Evolutionary conservation across 2,888 invertebrate species (phyloP).

Genomic region (Polymixis flavicincta): DNA sequence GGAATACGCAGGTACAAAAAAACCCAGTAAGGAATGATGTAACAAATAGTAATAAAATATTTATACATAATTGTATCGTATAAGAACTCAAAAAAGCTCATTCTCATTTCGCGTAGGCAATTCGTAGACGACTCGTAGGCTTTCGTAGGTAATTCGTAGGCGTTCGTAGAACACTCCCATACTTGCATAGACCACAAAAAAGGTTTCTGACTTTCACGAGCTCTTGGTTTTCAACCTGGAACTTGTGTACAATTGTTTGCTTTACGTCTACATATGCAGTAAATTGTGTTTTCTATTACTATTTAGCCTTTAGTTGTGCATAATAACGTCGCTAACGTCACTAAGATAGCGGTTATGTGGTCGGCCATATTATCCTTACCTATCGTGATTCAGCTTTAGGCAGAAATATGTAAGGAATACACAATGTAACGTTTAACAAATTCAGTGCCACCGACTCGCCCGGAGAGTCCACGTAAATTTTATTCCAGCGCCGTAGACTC

Average conservation of each 20-base stretch:
- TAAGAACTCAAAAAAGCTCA: background rate
- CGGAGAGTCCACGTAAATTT: too few relatives aligned
- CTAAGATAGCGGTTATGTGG: background rate
- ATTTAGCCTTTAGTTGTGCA: background rate
- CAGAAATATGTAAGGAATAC: conserved; percentile 4
- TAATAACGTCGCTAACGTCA: too few relatives aligned
- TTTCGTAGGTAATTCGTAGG: conserved; percentile 1
- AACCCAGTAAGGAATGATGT: background rate
- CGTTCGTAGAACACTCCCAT: background rate
- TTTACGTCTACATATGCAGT: background rate
- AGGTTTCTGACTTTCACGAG: background rate
- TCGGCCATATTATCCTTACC: background rate
- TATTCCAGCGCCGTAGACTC: too few relatives aligned
- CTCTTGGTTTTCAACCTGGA: background rate
- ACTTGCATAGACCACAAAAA: background rate
- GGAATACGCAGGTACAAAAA: background rate
- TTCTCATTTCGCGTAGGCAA: background rate
- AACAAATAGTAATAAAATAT: background rate
- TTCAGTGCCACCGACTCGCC: too few relatives aligned
- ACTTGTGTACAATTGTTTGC: background rate
- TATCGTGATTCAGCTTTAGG: background rate
- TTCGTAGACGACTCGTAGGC: background rate
- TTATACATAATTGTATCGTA: too few relatives aligned
- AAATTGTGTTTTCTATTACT: background rate
- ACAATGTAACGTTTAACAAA: conserved; percentile 16